Conservation (phyloP, 1,140 invertebrate genomes). For the Gonioctena quinquepunctata region DNA sequence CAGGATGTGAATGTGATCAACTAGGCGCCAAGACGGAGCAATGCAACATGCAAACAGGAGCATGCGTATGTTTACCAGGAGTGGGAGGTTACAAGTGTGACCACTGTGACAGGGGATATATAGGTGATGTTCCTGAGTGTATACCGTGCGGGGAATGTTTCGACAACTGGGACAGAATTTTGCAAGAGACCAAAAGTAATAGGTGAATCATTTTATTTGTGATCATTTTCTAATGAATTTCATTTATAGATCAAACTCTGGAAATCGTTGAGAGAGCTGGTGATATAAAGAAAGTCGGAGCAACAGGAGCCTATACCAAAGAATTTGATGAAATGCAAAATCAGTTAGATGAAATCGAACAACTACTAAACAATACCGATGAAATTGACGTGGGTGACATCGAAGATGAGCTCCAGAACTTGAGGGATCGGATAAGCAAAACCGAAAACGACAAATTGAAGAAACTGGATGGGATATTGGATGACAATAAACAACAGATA, state of each 20-base stretch:
- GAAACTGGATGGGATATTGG: slow-evolving; percentile 66
- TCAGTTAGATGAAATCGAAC: slow-evolving; percentile 77
- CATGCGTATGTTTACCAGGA: slow-evolving; percentile 86
- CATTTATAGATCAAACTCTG: slow-evolving; percentile 67
- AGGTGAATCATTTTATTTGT: background rate
- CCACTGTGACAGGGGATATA: slow-evolving; percentile 90
- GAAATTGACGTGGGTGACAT: slow-evolving; percentile 54
- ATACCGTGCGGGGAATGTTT: slow-evolving; percentile 98
- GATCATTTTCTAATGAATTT: slow-evolving; percentile 2
- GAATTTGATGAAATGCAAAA: slow-evolving; percentile 91
- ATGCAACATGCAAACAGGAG: slow-evolving; percentile 84
- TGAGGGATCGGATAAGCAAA: slow-evolving; percentile 58
- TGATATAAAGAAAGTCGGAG: slow-evolving; percentile 89
- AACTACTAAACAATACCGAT: slow-evolving; percentile 74
- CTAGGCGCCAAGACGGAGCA: slow-evolving; percentile 84
- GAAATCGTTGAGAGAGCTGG: slow-evolving; percentile 82
- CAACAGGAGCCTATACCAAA: slow-evolving; percentile 90
- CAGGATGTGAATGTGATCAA: slow-evolving; percentile 84
- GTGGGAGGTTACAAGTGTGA: slow-evolving; percentile 97
- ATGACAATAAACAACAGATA: slow-evolving; percentile 77
- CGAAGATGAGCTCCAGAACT: slow-evolving; percentile 56
- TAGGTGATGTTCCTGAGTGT: slow-evolving; percentile 88
- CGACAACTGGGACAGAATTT: slow-evolving; percentile 94
- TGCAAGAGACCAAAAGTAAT: slow-evolving; percentile 64
- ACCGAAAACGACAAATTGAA: slow-evolving; percentile 63